Base-by-base conservation (phyloP, 2,888 invertebrate species). In the Crocallis elinguaria region DNA sequence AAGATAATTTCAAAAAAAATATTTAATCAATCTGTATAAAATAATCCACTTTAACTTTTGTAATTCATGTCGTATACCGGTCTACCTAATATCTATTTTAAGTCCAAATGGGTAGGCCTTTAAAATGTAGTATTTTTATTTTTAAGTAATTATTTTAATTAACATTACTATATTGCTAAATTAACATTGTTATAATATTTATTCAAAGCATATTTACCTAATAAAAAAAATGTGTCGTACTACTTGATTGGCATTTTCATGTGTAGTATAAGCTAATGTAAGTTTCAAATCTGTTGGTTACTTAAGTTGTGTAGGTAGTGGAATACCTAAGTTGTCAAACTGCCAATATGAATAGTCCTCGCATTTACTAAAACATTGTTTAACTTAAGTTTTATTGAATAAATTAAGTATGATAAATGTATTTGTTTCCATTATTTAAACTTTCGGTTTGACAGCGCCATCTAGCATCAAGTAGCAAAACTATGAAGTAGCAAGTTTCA, bases 241-340 rank as follows among this genome's bases (percentile, higher is more conserved):
- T 75, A 78, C 73, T 68, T 79, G 73, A 81, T 89, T 88, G 88
- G 88, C 88, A 89, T 88, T 88, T n/a, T 88, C 69, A 72, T 75
- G 67, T 76, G 66, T 74, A 71, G 67, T 69, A 73, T 68, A 75
- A 71, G 67, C 67, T 73, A 76, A 60, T 54, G 49, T 66, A 72
- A 70, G 66, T 67, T 86, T 86, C 79, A 81, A 82, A 71, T 71
- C 64, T 75, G 68, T 77, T 76, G 64, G 49, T 65, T 65, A 73
- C 62, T 63, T 69, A 72, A 71, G 64, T 62, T 67, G 46, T 67
- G 46, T 37, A 38, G 36, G 46, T 53, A 53, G 23, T 48, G 19
- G 71, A 60, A 68, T 69, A 70, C 67, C 60, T 71, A 33, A 70
- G 64, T 75, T 65, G 33, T 49, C 38, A 33, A 75, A 84, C 84